A percentile compares a stretch with the other conserved stretches of the same genome.
phyloP scores from a whole-genome alignment of 2,113 vertebrate genomes.

The Cathartes aura region DNA sequence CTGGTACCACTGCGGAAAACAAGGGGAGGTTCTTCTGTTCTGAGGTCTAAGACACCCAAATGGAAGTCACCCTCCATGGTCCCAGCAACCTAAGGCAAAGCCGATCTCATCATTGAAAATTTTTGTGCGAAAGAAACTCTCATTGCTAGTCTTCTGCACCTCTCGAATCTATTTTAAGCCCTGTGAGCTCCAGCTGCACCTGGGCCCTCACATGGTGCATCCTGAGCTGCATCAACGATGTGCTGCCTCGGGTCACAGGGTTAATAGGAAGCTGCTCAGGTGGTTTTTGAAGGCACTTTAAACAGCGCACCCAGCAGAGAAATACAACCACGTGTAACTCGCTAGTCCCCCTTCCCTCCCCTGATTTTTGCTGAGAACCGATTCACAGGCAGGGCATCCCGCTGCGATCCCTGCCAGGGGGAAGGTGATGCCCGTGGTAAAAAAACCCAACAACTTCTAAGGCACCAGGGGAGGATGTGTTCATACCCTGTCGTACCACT shows the following conservation, averaged over 20 bases:
- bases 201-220: background rate
- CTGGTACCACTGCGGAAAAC: background rate
- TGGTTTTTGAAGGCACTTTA: background rate
- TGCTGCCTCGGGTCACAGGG: background rate
- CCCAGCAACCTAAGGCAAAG: background rate
- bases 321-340: background rate
- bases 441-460: background rate
- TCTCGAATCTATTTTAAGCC: background rate
- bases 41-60: background rate
- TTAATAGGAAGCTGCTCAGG: background rate
- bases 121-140: background rate
- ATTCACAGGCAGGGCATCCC: background rate
- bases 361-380: background rate
- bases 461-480: background rate
- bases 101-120: fast-evolving
- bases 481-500: fast-evolving
- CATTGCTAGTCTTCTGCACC: background rate
- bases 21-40: background rate
- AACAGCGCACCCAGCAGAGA: background rate
- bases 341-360: fast-evolving
- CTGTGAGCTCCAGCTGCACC: background rate
- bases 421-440: background rate
- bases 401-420: background rate
- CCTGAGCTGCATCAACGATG: fast-evolving
- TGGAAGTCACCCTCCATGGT: background rate